Evolutionary conservation across 2,888 invertebrate species (phyloP).

Genomic region (Augiades crinisus): DNA sequence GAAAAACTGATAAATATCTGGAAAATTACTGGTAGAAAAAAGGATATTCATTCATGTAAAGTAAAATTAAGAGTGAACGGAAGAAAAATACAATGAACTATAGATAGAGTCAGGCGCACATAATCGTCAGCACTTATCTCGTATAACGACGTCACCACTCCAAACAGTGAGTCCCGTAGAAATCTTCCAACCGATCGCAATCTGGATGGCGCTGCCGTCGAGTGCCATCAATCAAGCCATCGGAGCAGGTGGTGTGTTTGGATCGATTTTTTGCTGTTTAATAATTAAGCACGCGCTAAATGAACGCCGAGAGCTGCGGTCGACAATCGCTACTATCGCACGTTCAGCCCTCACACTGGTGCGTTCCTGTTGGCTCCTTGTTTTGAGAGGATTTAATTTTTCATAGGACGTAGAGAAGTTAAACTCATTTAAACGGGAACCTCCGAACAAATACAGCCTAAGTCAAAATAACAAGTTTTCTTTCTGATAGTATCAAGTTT

Average conservation of each 20-base stretch:
- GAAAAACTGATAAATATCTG: no score
- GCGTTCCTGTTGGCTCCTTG: slow-evolving; percentile 1
- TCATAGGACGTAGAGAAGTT: background rate
- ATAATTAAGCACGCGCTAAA: slow-evolving; percentile 33
- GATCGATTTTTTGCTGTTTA: slow-evolving; percentile 25
- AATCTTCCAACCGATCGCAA: slow-evolving; percentile 3
- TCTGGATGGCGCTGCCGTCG: slow-evolving; percentile 2
- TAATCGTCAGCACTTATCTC: slow-evolving; percentile 1
- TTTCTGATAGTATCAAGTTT: no score
- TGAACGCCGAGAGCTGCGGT: slow-evolving; percentile 31
- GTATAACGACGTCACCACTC: background rate
- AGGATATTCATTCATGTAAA: no score
- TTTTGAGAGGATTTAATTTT: background rate
- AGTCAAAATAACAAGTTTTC: no score
- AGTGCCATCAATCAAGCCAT: slow-evolving; percentile 8
- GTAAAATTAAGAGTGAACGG: no score
- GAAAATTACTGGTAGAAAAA: no score
- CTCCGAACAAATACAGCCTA: no score
- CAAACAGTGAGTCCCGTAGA: background rate
- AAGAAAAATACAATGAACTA: no score
- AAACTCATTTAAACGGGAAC: no score
- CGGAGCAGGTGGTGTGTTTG: slow-evolving; percentile 18
- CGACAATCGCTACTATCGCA: slow-evolving; percentile 40
- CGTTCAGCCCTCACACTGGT: slow-evolving; percentile 36
- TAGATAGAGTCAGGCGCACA: no score